A percentile compares a stretch with the other conserved stretches of the same genome.
These are phyloP conservation scores for Amphiduros pacificus DNA, from an alignment of 2,888 invertebrate genomes.

Conservation along the genomic window DNA sequence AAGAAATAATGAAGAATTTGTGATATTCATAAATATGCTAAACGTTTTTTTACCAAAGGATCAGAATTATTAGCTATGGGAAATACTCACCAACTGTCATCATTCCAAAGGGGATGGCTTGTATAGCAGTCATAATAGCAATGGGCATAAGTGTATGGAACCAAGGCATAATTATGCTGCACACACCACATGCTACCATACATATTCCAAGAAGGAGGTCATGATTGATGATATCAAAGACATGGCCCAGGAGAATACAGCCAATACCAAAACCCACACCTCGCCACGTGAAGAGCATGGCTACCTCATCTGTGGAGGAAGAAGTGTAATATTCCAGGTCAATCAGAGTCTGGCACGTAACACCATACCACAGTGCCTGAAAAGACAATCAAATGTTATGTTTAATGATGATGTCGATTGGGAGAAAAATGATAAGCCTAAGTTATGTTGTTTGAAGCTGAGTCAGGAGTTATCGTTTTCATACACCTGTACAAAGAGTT, in stretches of 20 bases:
- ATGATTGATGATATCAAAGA: conserved; percentile 1
- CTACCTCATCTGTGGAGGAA: not conserved
- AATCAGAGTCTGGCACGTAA: conserved; percentile 3
- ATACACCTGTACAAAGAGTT: too few relatives aligned
- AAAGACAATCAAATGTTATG: too few relatives aligned
- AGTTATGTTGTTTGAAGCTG: too few relatives aligned
- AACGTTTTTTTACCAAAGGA: too few relatives aligned
- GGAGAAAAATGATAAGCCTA: too few relatives aligned
- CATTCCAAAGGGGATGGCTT: not conserved
- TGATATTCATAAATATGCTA: too few relatives aligned
- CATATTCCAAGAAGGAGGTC: not conserved
- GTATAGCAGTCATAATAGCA: not conserved
- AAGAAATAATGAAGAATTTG: too few relatives aligned
- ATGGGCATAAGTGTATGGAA: not conserved
- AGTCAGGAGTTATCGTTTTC: too few relatives aligned
- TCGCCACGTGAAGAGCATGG: conserved; percentile 5
- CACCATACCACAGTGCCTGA: conserved; percentile 1
- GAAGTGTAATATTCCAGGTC: not conserved
- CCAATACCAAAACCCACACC: not conserved
- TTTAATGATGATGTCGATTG: too few relatives aligned
- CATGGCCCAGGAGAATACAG: not conserved
- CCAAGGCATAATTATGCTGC: not conserved
- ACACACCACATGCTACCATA: not conserved
- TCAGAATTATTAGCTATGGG: too few relatives aligned
- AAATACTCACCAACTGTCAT: not conserved